A percentile compares a stretch with the other conserved stretches of the same genome.
Conservation (phyloP, 2,113 vertebrate species). For the Passer montanus region DNA sequence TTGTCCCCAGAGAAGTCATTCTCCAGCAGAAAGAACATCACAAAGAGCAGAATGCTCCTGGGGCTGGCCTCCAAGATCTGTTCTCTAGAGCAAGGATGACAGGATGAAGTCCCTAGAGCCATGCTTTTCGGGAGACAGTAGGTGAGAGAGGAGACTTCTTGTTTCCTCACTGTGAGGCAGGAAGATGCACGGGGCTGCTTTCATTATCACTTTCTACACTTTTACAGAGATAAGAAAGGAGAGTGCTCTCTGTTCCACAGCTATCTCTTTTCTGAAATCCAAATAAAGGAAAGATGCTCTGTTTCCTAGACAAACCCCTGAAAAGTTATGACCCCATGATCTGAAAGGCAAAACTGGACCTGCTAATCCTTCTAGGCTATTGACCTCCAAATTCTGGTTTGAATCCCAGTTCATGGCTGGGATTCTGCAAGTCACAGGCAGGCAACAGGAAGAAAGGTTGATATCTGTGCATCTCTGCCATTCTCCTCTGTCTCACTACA, state of each 20-base stretch:
- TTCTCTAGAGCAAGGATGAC: not conserved
- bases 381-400: not conserved
- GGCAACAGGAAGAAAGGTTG: not conserved
- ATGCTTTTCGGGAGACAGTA: not conserved
- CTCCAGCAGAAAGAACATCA: not conserved
- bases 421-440: not conserved
- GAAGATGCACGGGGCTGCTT: rapidly evolving
- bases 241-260: not conserved
- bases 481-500: not conserved
- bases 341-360: not conserved
- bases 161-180: not conserved
- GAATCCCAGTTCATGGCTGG: not conserved
- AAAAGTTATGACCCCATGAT: not conserved
- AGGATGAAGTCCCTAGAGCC: not conserved
- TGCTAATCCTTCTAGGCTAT: not conserved
- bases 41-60: not conserved
- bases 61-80: not conserved
- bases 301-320: not conserved
- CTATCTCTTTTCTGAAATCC: not conserved
- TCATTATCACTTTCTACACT: not conserved
- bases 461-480: not conserved
- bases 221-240: not conserved
- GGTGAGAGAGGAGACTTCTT: not conserved
- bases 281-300: not conserved
- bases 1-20: not conserved